Evolutionary conservation across 2,113 vertebrate genomes (phyloP), one percentile per base, ranked within the genome.

Genomic region (Microtus pennsylvanicus): DNA sequence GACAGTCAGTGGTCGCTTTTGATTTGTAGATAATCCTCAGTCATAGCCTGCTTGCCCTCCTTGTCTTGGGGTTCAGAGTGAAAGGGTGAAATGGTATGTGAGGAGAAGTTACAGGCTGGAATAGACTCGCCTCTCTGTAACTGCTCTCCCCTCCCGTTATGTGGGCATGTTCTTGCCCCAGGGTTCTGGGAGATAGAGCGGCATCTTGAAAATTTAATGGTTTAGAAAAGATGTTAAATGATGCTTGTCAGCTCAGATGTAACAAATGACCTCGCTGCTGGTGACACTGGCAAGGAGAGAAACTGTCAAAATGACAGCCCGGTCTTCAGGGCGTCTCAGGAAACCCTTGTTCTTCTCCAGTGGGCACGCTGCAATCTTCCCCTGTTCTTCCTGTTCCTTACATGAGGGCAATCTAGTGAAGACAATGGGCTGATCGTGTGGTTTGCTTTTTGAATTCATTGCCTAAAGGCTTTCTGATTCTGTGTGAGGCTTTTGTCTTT

Each of bases 401-500:
- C 30, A 16, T 35, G 22, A 50, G 28, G 10, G 45, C 19, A 45
- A 21, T 58, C 8, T 17, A 42, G 21, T 74, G 13, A 61, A 11
- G 22, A 58, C 45, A 38, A 11, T 52, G 63, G 47, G 52, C 38
- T 9, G n/a, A 50, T 14, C 16, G 21, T 77, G 11, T 58, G 14
- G 45, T 55, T 89, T 93, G 50, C 80, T 90, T 92, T 95, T 63
- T 74, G 21, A 95, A 67, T 74, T 42, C 42, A 38, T 74, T 78
- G 52, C 52, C 26, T 11, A 13, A 21, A 63, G 90, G 13, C 77
- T 90, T 45, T 74, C 30, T 63, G 74, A 70, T 24, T 67, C 0
- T 33, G 16, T 55, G 38, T 78, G 33, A 77, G 30, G 14, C 12
- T 87, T 95, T 82, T 75, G 67, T 55, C 88, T 95, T 94, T 80